Conservation (phyloP, 2,797 vertebrate genomes). For the Tarsius wallacei region DNA sequence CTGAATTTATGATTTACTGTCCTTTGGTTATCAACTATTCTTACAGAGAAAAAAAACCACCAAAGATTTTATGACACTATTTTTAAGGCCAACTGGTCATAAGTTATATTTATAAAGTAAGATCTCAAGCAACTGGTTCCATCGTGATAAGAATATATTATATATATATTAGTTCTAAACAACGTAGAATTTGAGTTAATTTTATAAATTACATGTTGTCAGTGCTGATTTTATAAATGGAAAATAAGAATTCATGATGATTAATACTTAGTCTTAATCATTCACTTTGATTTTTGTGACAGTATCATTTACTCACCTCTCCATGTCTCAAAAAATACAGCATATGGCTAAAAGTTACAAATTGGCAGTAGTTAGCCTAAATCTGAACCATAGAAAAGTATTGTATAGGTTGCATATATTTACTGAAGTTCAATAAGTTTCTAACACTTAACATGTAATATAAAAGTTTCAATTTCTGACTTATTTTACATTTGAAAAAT, state of each 20-base stretch:
- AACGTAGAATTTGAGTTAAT: background rate
- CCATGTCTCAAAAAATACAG: background rate
- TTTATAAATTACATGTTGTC: background rate
- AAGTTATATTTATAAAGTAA: background rate
- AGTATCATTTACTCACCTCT: background rate
- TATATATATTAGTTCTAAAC: background rate
- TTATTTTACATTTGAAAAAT: background rate
- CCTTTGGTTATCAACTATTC: background rate
- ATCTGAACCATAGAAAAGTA: background rate
- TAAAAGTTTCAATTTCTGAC: background rate
- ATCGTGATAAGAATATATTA: background rate
- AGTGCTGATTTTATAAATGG: background rate
- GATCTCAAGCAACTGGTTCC: background rate
- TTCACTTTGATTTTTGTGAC: background rate
- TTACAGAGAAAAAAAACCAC: background rate
- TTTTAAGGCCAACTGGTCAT: background rate
- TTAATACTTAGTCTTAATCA: background rate
- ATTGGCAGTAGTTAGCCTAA: background rate
- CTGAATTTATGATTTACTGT: background rate
- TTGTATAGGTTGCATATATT: background rate
- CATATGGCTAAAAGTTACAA: background rate
- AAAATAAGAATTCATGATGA: background rate
- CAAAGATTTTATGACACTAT: background rate
- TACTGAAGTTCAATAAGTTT: background rate
- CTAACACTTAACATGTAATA: background rate